Conservation (phyloP, 2,888 invertebrate species). For the Odontothrips loti region DNA sequence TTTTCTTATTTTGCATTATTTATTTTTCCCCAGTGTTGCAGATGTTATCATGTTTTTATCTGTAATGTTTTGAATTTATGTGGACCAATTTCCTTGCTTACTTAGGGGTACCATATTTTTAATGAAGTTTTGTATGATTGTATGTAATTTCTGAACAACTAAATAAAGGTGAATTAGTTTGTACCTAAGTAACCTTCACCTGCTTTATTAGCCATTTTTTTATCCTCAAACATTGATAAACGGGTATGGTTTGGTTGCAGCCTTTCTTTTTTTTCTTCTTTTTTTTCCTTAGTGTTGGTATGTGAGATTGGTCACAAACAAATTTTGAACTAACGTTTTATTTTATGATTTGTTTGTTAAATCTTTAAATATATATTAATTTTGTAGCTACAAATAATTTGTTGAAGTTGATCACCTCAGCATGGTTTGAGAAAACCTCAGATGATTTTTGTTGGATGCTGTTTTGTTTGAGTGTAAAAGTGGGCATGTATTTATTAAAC, state of each 20-base stretch:
- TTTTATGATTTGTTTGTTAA: background rate
- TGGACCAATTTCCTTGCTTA: background rate
- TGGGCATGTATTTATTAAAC: conserved; percentile 11
- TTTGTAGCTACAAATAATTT: background rate
- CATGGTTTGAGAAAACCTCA: background rate
- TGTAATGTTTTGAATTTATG: background rate
- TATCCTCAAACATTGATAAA: no score
- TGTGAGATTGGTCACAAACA: no score
- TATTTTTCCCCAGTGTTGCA: background rate
- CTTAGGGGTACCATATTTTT: background rate
- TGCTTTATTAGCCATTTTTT: no score
- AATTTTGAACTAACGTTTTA: background rate
- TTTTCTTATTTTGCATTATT: background rate
- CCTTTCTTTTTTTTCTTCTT: background rate
- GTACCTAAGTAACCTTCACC: no score
- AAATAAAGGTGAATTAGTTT: background rate
- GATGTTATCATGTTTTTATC: background rate
- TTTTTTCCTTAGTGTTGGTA: background rate
- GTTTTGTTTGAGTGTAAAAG: background rate
- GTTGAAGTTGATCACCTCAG: background rate
- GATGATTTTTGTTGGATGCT: background rate
- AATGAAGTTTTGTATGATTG: background rate
- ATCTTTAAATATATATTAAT: background rate
- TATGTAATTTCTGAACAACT: background rate
- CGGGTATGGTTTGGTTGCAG: no score